These are phyloP conservation scores for Charadrius vociferus DNA, from an alignment of 2,113 vertebrate genomes.

Conservation along the genomic window DNA sequence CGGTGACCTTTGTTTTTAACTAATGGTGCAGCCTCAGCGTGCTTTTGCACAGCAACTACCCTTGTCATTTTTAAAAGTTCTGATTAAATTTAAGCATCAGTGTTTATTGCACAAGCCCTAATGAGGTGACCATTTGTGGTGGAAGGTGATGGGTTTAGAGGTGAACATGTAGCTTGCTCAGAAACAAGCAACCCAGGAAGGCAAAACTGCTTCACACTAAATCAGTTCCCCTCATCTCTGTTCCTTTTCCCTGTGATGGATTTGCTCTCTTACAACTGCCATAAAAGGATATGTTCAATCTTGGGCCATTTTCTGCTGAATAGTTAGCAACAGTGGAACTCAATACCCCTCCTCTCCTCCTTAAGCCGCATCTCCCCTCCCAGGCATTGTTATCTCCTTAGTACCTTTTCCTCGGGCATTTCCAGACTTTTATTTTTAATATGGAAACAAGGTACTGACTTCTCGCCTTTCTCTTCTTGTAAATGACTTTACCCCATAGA, in stretches of 20 bases:
- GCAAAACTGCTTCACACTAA: not conserved
- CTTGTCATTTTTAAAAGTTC: conserved; percentile 71
- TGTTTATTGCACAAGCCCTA: conserved; percentile 73
- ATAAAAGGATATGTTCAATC: conserved; percentile 29
- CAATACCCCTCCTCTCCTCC: not conserved
- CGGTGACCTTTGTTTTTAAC: conserved; percentile 84
- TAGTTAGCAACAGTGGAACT: not conserved
- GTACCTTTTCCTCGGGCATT: not conserved
- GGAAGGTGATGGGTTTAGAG: conserved; percentile 13
- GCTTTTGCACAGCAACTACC: conserved; percentile 25
- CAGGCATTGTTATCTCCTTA: not conserved
- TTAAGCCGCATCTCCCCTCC: not conserved
- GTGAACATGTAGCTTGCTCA: not conserved
- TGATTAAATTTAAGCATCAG: conserved; percentile 78
- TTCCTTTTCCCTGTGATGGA: not conserved
- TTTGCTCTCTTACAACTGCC: conserved; percentile 1
- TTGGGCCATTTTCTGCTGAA: not conserved
- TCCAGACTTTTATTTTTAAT: not conserved
- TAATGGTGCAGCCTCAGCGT: conserved; percentile 59
- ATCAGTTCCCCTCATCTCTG: not conserved
- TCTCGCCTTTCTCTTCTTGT: conserved; percentile 52
- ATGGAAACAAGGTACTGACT: conserved; percentile 11
- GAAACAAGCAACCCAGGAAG: not conserved
- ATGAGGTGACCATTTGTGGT: conserved; percentile 63
- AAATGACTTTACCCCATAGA: not conserved